phyloP scores from a whole-genome alignment of 2,888 invertebrate genomes.

The Drosophila basisetae region DNA sequence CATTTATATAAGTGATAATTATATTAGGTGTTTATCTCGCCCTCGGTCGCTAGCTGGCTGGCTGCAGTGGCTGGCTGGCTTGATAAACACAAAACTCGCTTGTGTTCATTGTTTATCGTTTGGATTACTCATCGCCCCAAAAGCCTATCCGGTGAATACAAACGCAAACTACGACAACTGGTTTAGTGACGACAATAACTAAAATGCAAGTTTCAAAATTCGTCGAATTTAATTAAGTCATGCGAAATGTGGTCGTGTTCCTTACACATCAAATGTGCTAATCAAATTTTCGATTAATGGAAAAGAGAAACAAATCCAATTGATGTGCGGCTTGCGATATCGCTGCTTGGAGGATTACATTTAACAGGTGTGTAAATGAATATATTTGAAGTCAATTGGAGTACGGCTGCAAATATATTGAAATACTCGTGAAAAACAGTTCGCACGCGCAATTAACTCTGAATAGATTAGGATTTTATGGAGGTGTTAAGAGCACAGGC shows the following conservation, averaged over 20 bases:
- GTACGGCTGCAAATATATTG: neutral
- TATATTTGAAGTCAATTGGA: conserved; percentile 15
- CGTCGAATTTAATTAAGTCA: conserved; percentile 4
- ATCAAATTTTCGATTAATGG: conserved; percentile 22
- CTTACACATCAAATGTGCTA: conserved; percentile 38
- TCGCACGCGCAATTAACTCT: conserved; percentile 30
- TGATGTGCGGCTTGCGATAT: conserved; percentile 61
- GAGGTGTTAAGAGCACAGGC: conserved; percentile 38
- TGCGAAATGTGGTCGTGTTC: conserved; percentile 8
- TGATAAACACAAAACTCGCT: conserved; percentile 46
- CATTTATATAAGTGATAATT: conserved; percentile 80
- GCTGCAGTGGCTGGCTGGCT: conserved; percentile 31
- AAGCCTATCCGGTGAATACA: neutral
- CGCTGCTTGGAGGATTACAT: conserved; percentile 13
- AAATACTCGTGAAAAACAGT: conserved; percentile 10
- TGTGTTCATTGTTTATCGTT: conserved; percentile 56
- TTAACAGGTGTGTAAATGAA: conserved; percentile 49
- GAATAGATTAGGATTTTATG: conserved; percentile 12
- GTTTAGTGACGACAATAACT: conserved; percentile 26
- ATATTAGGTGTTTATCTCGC: conserved; percentile 70
- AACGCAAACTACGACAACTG: conserved; percentile 26
- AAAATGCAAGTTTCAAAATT: conserved; percentile 46
- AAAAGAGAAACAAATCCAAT: conserved; percentile 9
- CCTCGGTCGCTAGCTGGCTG: conserved; percentile 20
- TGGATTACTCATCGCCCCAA: conserved; percentile 67